Evolutionary conservation across 2,797 vertebrate species (phyloP).

Genomic region (Neoniphon sammara): DNA sequence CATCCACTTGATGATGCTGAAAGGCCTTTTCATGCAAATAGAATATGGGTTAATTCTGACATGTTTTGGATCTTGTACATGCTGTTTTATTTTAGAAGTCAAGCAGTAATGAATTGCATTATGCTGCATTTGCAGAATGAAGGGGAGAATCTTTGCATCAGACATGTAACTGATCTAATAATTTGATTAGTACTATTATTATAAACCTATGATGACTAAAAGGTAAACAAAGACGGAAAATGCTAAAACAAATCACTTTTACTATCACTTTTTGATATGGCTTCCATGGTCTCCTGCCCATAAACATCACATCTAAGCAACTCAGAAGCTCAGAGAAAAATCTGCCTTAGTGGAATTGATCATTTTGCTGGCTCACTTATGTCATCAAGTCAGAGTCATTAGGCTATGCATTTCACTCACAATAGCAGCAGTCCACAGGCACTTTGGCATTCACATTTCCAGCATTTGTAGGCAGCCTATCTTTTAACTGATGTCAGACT

Average conservation of each 20-base stretch:
- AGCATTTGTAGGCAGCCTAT: slow-evolving; percentile 29
- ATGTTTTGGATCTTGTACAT: too few relatives aligned
- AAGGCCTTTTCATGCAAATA: slow-evolving; percentile 41
- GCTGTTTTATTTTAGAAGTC: background rate
- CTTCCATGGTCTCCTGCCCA: too few relatives aligned
- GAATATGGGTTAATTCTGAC: background rate
- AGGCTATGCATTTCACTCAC: slow-evolving; percentile 19
- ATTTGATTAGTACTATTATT: slow-evolving; percentile 6
- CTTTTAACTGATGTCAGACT: slow-evolving; percentile 17
- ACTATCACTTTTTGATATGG: too few relatives aligned
- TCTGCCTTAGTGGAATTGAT: too few relatives aligned
- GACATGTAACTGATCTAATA: background rate
- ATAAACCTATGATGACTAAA: background rate
- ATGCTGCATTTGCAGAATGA: background rate
- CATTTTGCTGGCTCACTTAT: too few relatives aligned
- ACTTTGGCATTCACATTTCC: slow-evolving; percentile 18
- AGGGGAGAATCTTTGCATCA: slow-evolving; percentile 8
- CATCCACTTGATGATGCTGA: slow-evolving; percentile 51
- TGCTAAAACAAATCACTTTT: too few relatives aligned
- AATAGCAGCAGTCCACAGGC: slow-evolving; percentile 1
- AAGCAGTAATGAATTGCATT: slow-evolving; percentile 6
- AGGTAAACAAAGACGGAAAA: too few relatives aligned
- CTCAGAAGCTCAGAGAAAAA: too few relatives aligned
- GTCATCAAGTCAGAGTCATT: background rate
- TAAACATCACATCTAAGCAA: too few relatives aligned